Evolutionary conservation across 2,113 vertebrate genomes (phyloP).

Genomic region (Dunckerocampus dactyliophorus): DNA sequence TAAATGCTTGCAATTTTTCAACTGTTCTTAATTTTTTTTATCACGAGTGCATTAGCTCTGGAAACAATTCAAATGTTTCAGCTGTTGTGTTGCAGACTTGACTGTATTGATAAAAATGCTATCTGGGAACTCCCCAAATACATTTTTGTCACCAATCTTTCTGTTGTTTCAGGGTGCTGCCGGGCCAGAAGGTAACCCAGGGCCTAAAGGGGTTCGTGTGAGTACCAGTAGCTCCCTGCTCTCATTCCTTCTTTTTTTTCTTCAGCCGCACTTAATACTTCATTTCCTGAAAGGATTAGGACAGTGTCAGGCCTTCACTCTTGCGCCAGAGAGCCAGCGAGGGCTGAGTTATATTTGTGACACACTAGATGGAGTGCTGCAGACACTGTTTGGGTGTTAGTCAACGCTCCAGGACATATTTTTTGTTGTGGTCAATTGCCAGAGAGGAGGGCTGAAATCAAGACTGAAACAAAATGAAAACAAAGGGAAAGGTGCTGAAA

Average conservation of each 20-base stretch:
- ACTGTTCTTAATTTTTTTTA: no score
- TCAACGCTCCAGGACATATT: conserved; percentile 21
- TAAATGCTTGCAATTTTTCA: no score
- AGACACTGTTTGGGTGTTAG: conserved; percentile 19
- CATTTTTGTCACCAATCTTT: conserved; percentile 33
- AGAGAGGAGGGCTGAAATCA: no score
- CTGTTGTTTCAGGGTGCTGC: conserved; percentile 80
- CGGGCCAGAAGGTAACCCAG: conserved; percentile 90
- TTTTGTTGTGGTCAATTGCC: no score
- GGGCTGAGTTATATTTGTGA: conserved; percentile 26
- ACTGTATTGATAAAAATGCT: no score
- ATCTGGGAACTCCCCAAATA: not conserved
- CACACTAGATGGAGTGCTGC: conserved; percentile 3
- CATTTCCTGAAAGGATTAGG: conserved; percentile 60
- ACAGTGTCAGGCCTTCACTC: conserved; percentile 26
- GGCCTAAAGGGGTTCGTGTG: conserved; percentile 92
- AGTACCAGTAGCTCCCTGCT: conserved; percentile 63
- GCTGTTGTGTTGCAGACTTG: no score
- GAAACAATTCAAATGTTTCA: not conserved
- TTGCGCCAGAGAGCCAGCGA: conserved; percentile 12
- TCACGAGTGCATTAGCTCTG: not conserved
- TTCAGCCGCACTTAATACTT: conserved; percentile 21
- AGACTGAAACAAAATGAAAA: not conserved
- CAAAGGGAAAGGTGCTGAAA: not conserved
- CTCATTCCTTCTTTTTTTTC: conserved; percentile 4